Conservation (phyloP, 2,797 vertebrate genomes). For the Hemitrygon akajei region DNA sequence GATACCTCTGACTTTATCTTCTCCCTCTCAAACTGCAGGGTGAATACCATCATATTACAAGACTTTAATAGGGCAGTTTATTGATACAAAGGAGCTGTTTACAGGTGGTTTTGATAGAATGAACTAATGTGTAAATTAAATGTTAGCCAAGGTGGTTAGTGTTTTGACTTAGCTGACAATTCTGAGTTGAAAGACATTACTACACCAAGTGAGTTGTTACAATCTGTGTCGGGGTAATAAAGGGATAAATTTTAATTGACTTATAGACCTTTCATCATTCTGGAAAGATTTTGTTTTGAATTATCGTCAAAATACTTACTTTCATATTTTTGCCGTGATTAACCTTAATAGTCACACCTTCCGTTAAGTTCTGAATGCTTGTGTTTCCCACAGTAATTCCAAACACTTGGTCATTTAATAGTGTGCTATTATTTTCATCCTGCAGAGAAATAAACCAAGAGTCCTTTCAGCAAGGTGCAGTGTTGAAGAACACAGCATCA, state of each 20-base stretch:
- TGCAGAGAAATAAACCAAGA: not conserved
- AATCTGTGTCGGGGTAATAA: not conserved
- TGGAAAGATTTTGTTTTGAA: not conserved
- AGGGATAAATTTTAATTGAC: not conserved
- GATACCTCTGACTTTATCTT: no score
- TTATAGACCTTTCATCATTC: not conserved
- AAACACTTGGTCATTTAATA: not conserved
- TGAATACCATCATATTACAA: no score
- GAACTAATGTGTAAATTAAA: not conserved
- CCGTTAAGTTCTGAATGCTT: constrained; percentile 23
- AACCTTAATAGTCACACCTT: not conserved
- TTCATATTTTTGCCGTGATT: not conserved
- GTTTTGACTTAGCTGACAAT: not conserved
- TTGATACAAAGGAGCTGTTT: not conserved
- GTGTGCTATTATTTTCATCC: not conserved
- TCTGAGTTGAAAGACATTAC: not conserved
- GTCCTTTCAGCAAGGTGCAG: not conserved
- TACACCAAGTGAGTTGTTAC: not conserved
- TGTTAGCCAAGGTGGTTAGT: not conserved
- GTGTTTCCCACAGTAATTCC: constrained; percentile 18
- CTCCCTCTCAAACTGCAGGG: no score
- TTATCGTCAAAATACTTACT: constrained; percentile 7
- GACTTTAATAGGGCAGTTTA: not conserved
- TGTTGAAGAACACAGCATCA: not conserved
- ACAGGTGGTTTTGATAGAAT: not conserved